Conservation (phyloP, 1,140 invertebrate genomes). For the Yoshiicerus persimilis region DNA sequence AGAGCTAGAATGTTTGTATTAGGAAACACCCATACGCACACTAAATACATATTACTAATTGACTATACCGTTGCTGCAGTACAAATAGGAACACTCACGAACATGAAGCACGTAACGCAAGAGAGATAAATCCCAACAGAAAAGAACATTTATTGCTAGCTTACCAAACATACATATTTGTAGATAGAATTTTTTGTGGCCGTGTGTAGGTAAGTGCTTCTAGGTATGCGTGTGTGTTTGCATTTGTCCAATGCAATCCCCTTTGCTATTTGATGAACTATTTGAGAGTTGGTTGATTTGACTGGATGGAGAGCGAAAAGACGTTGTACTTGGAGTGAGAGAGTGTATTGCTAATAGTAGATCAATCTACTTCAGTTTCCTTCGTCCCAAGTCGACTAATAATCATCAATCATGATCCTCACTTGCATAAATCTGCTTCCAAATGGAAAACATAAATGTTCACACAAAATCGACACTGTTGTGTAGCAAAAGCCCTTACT, state of each 20-base stretch:
- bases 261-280: background rate
- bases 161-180: background rate
- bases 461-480: background rate
- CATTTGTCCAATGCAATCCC: background rate
- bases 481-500: background rate
- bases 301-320: background rate
- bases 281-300: background rate
- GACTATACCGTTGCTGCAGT: no score
- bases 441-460: conserved; percentile 17
- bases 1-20: no score
- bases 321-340: background rate
- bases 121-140: background rate
- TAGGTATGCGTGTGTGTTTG: background rate
- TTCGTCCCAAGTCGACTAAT: conserved; percentile 24
- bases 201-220: background rate
- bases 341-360: background rate
- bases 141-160: background rate
- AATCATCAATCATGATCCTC: conserved; percentile 36
- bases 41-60: no score
- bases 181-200: background rate
- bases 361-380: conserved; percentile 13
- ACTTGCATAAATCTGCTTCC: conserved; percentile 35
- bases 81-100: background rate
- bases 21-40: no score
- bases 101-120: background rate